Evolutionary conservation across 2,113 vertebrate genomes (phyloP), one percentile per base, ranked within the genome.

Genomic region (Perca flavescens): DNA sequence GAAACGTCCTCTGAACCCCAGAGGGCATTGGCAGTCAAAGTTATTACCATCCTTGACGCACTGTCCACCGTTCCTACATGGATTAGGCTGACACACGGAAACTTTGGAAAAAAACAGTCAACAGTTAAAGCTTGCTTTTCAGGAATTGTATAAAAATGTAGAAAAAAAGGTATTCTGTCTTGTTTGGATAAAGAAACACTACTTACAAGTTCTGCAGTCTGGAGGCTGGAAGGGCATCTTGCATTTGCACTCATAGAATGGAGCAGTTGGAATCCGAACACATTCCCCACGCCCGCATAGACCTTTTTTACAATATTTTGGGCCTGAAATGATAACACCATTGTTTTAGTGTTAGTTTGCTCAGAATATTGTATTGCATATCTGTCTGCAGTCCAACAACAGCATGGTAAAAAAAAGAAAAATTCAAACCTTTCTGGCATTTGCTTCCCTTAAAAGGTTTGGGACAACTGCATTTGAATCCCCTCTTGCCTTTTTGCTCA

Each of bases 191-290:
- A 72, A 63, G 6, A 74, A 62, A 58, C 25, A 16, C 6, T 25
- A 6, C 91, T 91, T 86, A 96, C 95, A 6, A 9, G 0, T 56
- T 77, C 0, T 88, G 91, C 95, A 96, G 73, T 76, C 1, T 47
- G 95, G 94, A 6, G 93, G 94, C 88, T 88, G 73, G 79, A 95
- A 96, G 8, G 95, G 94, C 49, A 49, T 22, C 74, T 88, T 94
- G 89, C 95, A 96, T 85, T 95, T 95, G 92, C 95, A 96, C 77
- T 94, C 88, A 22, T 76, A 95, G 85, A 28, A 95, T 0, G 95
- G 95, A 13, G 60, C 28, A 3, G 1, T 76, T 1, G 90, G 86
- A 8, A 90, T 96, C 75, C 95, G 66, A 58, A 96, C 93, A 82
- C 95, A 96, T 47, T 94, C 93, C 14, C 95, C 95, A 19, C 74